A percentile compares a stretch with the other conserved stretches of the same genome.
phyloP scores from a whole-genome alignment of 2,888 invertebrate genomes.

The Melanophora roralis region DNA sequence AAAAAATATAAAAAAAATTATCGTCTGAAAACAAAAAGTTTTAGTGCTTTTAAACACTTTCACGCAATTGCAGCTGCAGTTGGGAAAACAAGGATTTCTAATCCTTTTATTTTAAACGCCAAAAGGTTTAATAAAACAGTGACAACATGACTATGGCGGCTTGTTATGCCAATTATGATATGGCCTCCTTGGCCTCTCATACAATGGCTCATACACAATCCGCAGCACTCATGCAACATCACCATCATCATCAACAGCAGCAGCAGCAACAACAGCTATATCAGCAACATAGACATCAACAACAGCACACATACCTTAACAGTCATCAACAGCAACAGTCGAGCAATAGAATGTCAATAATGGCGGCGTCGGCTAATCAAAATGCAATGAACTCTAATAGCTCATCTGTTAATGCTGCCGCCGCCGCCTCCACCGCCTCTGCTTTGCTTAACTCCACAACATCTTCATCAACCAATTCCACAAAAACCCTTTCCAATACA shows the following conservation, averaged over 20 bases:
- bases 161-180: slow-evolving; percentile 77
- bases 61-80: slow-evolving; percentile 13
- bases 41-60: slow-evolving; percentile 6
- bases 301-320: slow-evolving; percentile 58
- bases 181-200: slow-evolving; percentile 74
- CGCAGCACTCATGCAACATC: slow-evolving; percentile 63
- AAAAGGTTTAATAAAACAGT: slow-evolving; percentile 2
- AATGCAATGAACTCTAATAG: slow-evolving; percentile 50
- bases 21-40: slow-evolving; percentile 19
- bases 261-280: slow-evolving; percentile 65
- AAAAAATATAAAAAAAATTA: slow-evolving; percentile 9
- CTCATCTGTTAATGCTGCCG: slow-evolving; percentile 61
- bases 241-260: slow-evolving; percentile 62
- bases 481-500: slow-evolving; percentile 64
- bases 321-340: slow-evolving; percentile 45
- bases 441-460: slow-evolving; percentile 54
- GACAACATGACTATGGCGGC: slow-evolving; percentile 76
- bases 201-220: slow-evolving; percentile 68
- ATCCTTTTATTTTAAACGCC: slow-evolving; percentile 38
- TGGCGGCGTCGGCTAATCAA: slow-evolving; percentile 63
- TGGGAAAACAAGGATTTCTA: slow-evolving; percentile 43
- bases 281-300: slow-evolving; percentile 64
- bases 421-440: slow-evolving; percentile 62
- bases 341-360: slow-evolving; percentile 56
- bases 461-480: slow-evolving; percentile 62